These are phyloP conservation scores for Ceratitis capitata DNA, from an alignment of 1,140 invertebrate genomes.

Conservation along the genomic window DNA sequence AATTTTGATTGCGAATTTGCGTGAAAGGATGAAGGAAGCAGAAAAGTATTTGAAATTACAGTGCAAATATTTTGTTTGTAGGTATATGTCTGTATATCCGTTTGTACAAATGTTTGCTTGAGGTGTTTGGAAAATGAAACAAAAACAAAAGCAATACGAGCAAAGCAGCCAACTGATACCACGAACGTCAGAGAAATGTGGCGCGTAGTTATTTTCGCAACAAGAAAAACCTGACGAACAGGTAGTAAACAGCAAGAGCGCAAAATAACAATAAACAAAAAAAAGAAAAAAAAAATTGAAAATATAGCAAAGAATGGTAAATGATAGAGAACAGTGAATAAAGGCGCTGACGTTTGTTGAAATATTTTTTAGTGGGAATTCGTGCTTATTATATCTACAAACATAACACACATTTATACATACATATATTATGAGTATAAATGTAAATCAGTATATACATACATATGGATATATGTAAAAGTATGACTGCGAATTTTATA, in stretches of 20 bases:
- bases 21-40: neutral
- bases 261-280: neutral
- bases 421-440: neutral
- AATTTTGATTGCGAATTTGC: neutral
- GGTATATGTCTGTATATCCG: neutral
- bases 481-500: no score
- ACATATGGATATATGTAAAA: neutral
- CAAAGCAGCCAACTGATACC: neutral
- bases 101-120: neutral
- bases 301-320: neutral
- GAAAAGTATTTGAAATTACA: neutral
- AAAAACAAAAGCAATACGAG: no score
- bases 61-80: neutral
- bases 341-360: neutral
- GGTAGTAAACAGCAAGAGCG: constrained; percentile 14
- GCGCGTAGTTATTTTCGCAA: constrained; percentile 28
- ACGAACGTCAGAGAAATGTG: constrained; percentile 22
- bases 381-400: neutral
- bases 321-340: constrained; percentile 11
- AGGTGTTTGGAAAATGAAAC: neutral
- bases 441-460: neutral
- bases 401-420: neutral
- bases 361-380: neutral
- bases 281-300: neutral
- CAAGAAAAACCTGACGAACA: constrained; percentile 36